Evolutionary conservation across 2,888 invertebrate genomes (phyloP), one percentile per base, ranked within the genome.

Genomic region (Oasisia sp.): DNA sequence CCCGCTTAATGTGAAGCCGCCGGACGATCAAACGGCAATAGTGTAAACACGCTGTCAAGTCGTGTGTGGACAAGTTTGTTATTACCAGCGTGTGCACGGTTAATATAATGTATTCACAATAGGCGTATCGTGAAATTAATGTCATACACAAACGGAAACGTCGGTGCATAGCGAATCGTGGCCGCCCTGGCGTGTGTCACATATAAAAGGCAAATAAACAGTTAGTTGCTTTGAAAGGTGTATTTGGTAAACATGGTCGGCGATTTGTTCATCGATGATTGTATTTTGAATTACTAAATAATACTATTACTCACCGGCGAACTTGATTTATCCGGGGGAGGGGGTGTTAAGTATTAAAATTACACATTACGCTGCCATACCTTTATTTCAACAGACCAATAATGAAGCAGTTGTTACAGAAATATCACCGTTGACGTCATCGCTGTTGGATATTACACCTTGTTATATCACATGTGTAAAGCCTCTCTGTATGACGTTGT

Each of bases 31-130:
- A 74, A 74, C n/a, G 27, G 27, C 74, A n/a, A 5, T 19, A 74
- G 5, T 27, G 74, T 74, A 74, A 74, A 74, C 74, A 74, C 14
- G 74, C 27, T n/a, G 74, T 74, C 5, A 74, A 74, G 7, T 74
- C 74, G 74, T 74, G 74, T 74, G n/a, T 74, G 27, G 74, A 74
- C 74, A 74, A 74, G 74, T 74, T 74, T 74, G 74, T 74, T 74
- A 74, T 74, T 74, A 74, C 7, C 74, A n/a, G 19, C n/a, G 74
- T 74, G 27, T 74, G n/a, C 27, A 27, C 27, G n/a, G 74, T 74
- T 74, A 74, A 74, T 19, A n/a, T 27, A 19, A 19, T 19, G 14
- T 27, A 19, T 74, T 74, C n/a, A 74, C 27, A 74, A 74, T 5
- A 19, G 27, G 74, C n/a, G 74, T 74, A 19, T 74, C 74, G 74